A percentile compares a stretch with the other conserved stretches of the same genome.
Conservation (phyloP, 2,888 invertebrate genomes). For the Nemotelus nigrinus region DNA sequence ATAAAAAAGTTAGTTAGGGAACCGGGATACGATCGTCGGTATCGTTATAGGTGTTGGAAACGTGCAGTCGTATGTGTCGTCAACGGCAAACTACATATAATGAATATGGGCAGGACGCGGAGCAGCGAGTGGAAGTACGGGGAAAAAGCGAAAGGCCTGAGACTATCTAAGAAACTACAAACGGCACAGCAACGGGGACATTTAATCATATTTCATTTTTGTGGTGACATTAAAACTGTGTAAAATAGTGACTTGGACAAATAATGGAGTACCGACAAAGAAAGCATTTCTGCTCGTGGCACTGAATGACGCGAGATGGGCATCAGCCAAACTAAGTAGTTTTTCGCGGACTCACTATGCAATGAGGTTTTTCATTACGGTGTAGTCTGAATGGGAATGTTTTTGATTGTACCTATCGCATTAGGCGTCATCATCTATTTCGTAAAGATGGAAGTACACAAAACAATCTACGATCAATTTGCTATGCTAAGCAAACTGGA, state of each 20-base stretch:
- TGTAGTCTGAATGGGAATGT: no score
- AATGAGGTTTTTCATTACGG: no score
- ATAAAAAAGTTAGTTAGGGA: constrained; percentile 47
- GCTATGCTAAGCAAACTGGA: no score
- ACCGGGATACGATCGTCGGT: constrained; percentile 31
- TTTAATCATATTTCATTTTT: constrained; percentile 49
- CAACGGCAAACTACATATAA: neutral
- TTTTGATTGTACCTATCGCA: no score
- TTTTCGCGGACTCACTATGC: no score
- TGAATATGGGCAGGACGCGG: neutral
- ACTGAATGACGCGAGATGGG: constrained; percentile 2
- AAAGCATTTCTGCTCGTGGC: constrained; percentile 38
- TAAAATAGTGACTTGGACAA: constrained; percentile 43
- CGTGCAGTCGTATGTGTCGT: neutral
- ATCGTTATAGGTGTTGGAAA: no score
- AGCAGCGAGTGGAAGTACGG: constrained; percentile 12
- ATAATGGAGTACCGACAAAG: constrained; percentile 45
- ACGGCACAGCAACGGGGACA: constrained; percentile 32
- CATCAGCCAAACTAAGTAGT: no score
- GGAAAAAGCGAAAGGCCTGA: neutral
- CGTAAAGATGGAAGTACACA: no score
- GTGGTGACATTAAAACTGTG: constrained; percentile 47
- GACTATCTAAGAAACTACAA: constrained; percentile 24
- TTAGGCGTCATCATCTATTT: no score
- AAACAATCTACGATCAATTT: no score